These are phyloP conservation scores for Andrena praecox DNA, from an alignment of 2,888 invertebrate genomes.

Conservation along the genomic window DNA sequence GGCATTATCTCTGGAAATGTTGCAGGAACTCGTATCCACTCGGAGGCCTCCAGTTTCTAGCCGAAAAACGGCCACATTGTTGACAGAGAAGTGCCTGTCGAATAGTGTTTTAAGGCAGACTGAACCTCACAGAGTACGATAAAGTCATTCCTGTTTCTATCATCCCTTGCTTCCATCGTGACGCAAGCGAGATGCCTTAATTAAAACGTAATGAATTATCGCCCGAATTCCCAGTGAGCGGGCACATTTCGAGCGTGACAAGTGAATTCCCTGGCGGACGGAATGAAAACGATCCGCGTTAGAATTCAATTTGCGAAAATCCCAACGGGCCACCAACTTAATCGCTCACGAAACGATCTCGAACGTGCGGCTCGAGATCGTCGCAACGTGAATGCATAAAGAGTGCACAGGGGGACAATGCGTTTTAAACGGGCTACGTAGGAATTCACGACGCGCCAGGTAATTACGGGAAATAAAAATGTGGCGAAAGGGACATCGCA, in stretches of 20 bases:
- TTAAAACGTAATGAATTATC: background rate
- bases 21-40: background rate
- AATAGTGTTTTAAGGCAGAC: background rate
- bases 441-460: background rate
- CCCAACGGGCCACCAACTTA: slow-evolving; percentile 25
- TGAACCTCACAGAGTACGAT: background rate
- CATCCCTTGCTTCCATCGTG: background rate
- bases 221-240: background rate
- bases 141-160: background rate
- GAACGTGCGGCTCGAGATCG: slow-evolving; percentile 23
- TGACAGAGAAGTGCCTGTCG: background rate
- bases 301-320: slow-evolving; percentile 57
- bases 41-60: background rate
- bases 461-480: background rate
- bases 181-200: background rate
- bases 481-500: no score
- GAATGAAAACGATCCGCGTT: slow-evolving; percentile 8
- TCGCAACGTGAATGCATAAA: slow-evolving; percentile 2
- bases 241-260: slow-evolving; percentile 6
- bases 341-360: slow-evolving; percentile 45
- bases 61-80: background rate
- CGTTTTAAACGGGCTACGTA: slow-evolving; percentile 15
- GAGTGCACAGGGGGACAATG: background rate
- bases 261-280: background rate
- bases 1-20: background rate